Percentiles rank a stretch among this genome's conserved stretches.
Conservation (phyloP, 1,140 invertebrate species). For the Drosophila rhopaloa region DNA sequence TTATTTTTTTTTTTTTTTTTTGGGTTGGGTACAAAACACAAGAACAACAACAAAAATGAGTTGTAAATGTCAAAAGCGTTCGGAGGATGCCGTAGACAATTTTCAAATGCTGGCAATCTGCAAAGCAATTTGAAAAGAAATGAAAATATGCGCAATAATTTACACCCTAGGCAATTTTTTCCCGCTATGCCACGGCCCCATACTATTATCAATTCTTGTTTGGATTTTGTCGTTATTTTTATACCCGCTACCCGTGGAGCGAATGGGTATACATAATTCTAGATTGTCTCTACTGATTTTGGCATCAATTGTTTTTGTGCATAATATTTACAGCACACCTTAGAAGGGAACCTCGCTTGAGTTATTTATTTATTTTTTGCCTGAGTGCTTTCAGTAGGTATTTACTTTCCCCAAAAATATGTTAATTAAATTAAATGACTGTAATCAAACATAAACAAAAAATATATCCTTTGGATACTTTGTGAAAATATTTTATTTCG, state of each 20-base stretch:
- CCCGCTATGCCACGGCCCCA: constrained; percentile 1
- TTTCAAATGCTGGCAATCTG: constrained; percentile 78
- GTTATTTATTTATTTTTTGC: too few species aligned
- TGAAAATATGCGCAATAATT: constrained; percentile 82
- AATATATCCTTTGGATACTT: too few species aligned
- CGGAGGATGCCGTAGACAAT: constrained; percentile 69
- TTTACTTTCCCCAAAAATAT: too few species aligned
- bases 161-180: constrained; percentile 75
- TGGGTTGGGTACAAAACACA: constrained; percentile 6
- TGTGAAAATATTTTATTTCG: too few species aligned
- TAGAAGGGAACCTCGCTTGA: too few species aligned
- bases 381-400: too few species aligned
- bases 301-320: background rate
- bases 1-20: constrained; percentile 12
- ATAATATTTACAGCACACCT: background rate
- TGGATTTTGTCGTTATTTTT: constrained; percentile 19
- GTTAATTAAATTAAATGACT: too few species aligned
- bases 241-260: constrained; percentile 4
- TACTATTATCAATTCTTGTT: constrained; percentile 21
- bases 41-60: constrained; percentile 62
- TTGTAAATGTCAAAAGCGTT: constrained; percentile 82
- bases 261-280: constrained; percentile 6
- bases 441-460: too few species aligned
- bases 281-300: background rate
- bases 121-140: constrained; percentile 80